These are phyloP conservation scores for Scortum barcoo DNA, from an alignment of 2,113 vertebrate genomes.

Conservation along the genomic window DNA sequence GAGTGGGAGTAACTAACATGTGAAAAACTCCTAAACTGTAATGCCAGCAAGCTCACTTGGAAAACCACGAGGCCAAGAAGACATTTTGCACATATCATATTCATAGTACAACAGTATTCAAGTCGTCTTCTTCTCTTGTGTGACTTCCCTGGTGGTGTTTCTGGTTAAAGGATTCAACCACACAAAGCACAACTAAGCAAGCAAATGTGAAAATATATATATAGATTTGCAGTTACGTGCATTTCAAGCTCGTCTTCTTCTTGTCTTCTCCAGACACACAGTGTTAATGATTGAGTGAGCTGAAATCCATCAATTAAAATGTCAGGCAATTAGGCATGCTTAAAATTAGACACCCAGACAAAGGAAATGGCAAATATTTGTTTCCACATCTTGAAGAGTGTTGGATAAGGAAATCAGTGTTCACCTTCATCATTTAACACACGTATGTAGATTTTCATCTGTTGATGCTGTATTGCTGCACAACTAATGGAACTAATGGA, in stretches of 20 bases:
- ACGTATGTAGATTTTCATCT: not conserved
- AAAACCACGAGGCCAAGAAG: constrained; percentile 2
- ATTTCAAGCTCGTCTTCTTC: not conserved
- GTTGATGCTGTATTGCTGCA: not conserved
- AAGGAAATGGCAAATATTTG: not conserved
- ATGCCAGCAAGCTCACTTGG: not conserved
- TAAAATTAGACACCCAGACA: not conserved
- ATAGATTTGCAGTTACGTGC: not conserved
- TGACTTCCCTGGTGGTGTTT: not conserved
- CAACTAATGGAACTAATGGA: not conserved
- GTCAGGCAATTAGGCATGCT: not conserved
- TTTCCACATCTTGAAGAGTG: not conserved
- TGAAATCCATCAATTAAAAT: not conserved
- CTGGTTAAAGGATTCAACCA: not conserved
- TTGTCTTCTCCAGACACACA: not conserved
- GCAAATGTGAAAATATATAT: not conserved
- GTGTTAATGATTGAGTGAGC: not conserved
- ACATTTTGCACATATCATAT: not conserved
- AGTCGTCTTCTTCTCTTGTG: not conserved
- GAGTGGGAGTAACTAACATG: constrained; percentile 31
- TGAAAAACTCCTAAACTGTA: constrained; percentile 17
- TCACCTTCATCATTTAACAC: not conserved
- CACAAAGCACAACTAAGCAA: not conserved
- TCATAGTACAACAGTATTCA: not conserved
- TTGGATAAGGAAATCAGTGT: not conserved